phyloP scores from a whole-genome alignment of 1,140 invertebrate genomes.

The Drosophila pectinifera region DNA sequence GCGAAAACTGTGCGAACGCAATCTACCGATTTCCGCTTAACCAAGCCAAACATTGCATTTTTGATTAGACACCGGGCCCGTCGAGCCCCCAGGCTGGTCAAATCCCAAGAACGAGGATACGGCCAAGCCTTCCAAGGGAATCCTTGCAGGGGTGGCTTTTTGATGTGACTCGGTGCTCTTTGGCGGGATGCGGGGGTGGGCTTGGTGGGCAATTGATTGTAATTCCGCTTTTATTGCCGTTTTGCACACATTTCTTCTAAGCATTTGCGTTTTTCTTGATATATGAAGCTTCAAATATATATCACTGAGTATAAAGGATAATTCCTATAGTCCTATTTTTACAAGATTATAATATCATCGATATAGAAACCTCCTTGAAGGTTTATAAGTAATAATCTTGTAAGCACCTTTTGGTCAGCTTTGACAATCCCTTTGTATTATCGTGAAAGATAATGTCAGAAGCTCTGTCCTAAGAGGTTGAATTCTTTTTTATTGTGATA shows the following conservation, averaged over 20 bases:
- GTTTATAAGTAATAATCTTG: no score
- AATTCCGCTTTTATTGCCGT: constrained; percentile 46
- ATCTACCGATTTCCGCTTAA: constrained; percentile 83
- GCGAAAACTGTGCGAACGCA: constrained; percentile 74
- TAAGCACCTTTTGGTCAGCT: no score
- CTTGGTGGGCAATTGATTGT: constrained; percentile 43
- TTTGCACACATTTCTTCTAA: not conserved
- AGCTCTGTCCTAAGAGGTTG: no score
- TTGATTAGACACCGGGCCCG: constrained; percentile 70
- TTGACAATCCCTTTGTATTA: no score
- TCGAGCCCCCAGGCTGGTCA: constrained; percentile 58
- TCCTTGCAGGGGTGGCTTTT: constrained; percentile 41
- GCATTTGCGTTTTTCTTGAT: not conserved
- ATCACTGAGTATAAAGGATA: not conserved
- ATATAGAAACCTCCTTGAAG: no score
- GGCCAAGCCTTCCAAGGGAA: constrained; percentile 37
- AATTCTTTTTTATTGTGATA: no score
- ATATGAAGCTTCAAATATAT: not conserved
- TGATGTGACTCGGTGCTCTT: constrained; percentile 6
- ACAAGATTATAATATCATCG: not conserved
- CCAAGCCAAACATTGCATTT: constrained; percentile 84
- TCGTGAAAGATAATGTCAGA: no score
- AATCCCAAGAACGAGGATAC: constrained; percentile 55
- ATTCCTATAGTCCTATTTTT: not conserved
- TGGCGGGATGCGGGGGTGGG: not conserved